Evolutionary conservation across 2,113 vertebrate species (phyloP).

Genomic region (Theropithecus gelada): DNA sequence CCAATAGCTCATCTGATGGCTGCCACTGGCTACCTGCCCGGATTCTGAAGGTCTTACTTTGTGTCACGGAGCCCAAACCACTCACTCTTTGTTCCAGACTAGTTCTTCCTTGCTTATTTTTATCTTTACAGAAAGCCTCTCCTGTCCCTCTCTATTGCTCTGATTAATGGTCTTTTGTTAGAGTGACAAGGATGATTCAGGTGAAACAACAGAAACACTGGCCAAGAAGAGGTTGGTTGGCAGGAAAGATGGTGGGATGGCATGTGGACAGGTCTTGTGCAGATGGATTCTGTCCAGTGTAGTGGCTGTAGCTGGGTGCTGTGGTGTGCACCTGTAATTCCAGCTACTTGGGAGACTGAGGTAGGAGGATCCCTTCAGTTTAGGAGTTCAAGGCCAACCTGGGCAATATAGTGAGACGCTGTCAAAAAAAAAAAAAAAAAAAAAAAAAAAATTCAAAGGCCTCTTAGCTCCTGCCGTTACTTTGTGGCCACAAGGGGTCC

Average conservation of each 20-base stretch:
- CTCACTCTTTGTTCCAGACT: background rate
- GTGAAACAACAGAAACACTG: background rate
- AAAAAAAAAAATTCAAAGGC: background rate
- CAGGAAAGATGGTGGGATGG: background rate
- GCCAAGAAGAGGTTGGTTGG: background rate
- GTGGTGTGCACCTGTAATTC: background rate
- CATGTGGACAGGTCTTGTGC: background rate
- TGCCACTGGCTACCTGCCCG: background rate
- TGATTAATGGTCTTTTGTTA: background rate
- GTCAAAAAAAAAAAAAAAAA: background rate
- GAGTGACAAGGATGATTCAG: background rate
- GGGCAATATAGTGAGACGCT: background rate
- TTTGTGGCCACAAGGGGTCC: constrained; percentile 47
- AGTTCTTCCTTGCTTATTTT: background rate
- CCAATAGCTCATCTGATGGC: background rate
- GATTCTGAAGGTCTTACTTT: background rate
- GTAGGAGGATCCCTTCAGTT: background rate
- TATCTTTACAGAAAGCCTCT: background rate
- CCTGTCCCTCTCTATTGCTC: background rate
- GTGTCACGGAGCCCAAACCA: background rate
- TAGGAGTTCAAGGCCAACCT: background rate
- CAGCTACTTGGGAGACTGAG: background rate
- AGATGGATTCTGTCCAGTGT: background rate
- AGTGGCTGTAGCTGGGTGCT: background rate
- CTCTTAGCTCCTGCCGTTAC: background rate